phyloP scores from a whole-genome alignment of 2,888 invertebrate species.

The Andrena dorsata region DNA sequence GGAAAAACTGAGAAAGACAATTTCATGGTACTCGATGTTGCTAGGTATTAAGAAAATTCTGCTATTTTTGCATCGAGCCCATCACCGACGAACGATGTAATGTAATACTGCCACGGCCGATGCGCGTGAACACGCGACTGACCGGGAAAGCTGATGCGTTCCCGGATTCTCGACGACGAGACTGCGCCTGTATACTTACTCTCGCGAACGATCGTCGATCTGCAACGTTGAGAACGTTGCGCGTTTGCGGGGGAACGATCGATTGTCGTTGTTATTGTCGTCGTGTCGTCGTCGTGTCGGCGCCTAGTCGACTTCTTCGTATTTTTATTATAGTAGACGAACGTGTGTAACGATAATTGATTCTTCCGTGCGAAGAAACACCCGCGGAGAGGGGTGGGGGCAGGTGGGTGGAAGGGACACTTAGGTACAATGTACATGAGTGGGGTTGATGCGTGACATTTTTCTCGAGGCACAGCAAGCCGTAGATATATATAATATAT shows the following conservation, averaged over 20 bases:
- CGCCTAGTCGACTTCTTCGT: constrained; percentile 56
- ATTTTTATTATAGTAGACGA: constrained; percentile 56
- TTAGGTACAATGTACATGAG: constrained; percentile 39
- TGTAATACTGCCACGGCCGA: constrained; percentile 58
- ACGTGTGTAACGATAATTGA: constrained; percentile 38
- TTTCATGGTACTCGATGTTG: constrained; percentile 4
- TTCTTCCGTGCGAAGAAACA: constrained; percentile 21
- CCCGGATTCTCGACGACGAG: constrained; percentile 23
- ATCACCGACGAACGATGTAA: constrained; percentile 37
- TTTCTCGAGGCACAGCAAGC: constrained; percentile 49
- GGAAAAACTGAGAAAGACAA: neutral
- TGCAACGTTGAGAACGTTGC: neutral
- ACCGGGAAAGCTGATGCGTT: constrained; percentile 30
- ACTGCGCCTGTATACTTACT: constrained; percentile 3
- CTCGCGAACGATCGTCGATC: neutral
- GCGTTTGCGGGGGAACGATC: neutral
- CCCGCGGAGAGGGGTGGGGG: neutral
- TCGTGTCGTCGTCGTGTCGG: constrained; percentile 43
- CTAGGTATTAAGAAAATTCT: neutral
- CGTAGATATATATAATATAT: constrained; percentile 48
- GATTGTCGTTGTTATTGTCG: constrained; percentile 34
- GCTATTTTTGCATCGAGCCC: constrained; percentile 52
- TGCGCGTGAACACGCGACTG: constrained; percentile 38
- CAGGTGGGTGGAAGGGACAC: constrained; percentile 5
- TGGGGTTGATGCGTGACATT: constrained; percentile 44